phyloP scores from a whole-genome alignment of 2,888 invertebrate species.

The Sicus ferrugineus region DNA sequence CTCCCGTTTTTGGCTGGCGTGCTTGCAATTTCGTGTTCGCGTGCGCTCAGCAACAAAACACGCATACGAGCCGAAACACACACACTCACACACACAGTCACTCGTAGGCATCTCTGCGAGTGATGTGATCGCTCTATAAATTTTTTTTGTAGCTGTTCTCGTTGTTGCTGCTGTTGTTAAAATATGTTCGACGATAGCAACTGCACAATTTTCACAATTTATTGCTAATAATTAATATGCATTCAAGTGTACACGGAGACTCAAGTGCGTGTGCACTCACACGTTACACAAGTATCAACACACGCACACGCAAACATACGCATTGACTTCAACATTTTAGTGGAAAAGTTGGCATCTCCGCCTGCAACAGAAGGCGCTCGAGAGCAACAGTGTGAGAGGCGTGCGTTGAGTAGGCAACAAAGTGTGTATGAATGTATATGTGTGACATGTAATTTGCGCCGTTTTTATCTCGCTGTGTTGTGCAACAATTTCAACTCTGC shows the following conservation, averaged over 20 bases:
- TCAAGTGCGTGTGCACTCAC: neutral
- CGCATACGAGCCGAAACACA: neutral
- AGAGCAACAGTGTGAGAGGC: no score
- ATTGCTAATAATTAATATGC: constrained; percentile 12
- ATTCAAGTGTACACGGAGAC: neutral
- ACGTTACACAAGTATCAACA: neutral
- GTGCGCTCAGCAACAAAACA: neutral
- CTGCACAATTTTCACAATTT: constrained; percentile 14
- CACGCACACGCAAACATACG: no score
- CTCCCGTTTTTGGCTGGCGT: neutral
- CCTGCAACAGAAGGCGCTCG: no score
- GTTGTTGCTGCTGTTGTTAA: constrained; percentile 31
- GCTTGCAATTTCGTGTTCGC: neutral
- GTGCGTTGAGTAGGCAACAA: no score
- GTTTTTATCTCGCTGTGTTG: no score
- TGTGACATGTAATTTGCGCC: no score
- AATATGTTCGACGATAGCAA: constrained; percentile 18
- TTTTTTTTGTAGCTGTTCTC: no score
- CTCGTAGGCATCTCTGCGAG: neutral
- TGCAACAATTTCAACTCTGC: no score
- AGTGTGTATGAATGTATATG: no score
- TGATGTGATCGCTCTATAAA: neutral
- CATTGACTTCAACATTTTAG: no score
- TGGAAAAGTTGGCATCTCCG: no score
- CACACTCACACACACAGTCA: neutral